Evolutionary conservation across 2,113 vertebrate species (phyloP), one percentile per base, ranked within the genome.

Genomic region (Myotis brandtii): DNA sequence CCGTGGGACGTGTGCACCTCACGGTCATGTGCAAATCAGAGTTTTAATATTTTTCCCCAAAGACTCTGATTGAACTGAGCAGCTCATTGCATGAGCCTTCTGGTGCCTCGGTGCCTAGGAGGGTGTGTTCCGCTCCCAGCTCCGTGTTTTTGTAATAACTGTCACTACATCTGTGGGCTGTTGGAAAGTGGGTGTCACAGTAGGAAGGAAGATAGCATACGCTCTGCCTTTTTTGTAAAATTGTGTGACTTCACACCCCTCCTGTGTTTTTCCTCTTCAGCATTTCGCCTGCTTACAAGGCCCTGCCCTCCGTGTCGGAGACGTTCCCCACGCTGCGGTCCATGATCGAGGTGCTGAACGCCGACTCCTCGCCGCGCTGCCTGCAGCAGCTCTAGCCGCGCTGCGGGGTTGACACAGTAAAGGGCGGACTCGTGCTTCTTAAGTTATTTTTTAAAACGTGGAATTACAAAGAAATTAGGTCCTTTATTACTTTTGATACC

Each of bases 301-400:
- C 98, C 92, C 99, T 99, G 76, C 99, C 99, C 0, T 99, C 99
- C 0, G 99, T 99, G 87, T 99, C 99, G 0, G 99, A 99, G 98
- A 99, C 99, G 25, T 99, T 99, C 97, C 99, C 99, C 50, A 99
- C 99, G 0, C 97, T 99, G 94, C 98, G 99, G 98, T 99, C 98
- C 0, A 99, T 99, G 99, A 99, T 99, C 17, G 99, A 99, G 98
- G 99, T 99, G 96, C 99, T 99, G 91, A 99, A 99, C 98, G 99
- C 99, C 56, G 99, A 99, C 96, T 98, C 99, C 0, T 98, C 99
- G n/a, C 98, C 98, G 87, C 99, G 98, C 86, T 99, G 99, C 98
- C 98, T 99, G 67, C 99, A 99, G 98, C 99, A 99, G 96, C 98
- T 97, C 84, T 98, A 98, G 98, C 86, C 95, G 89, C 77, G 96